Evolutionary conservation across 2,797 vertebrate species (phyloP), one percentile per base, ranked within the genome.

Genomic region (Echiichthys vipera): DNA sequence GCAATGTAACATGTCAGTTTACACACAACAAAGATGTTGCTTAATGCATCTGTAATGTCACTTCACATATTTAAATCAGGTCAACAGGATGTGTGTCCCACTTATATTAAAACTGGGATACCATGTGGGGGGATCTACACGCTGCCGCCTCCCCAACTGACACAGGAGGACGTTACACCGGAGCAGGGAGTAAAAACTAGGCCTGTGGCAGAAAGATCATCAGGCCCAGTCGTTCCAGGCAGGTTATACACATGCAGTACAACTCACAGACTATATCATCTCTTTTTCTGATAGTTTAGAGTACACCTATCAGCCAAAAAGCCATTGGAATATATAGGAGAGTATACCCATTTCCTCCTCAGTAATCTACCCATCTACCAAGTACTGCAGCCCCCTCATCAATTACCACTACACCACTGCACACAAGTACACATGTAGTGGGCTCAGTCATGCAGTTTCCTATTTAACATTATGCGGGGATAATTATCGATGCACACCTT

Each of bases 101-200:
- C 1, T 5, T 27, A 2, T 18, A 36, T 29, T 20, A 72, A 69
- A 40, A 3, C 3, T 5, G 30, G 63, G 39, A 39, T 5, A 0
- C 84, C 69, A 2, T 2, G 0, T 0, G 78, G 83, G 7, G 86
- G 83, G 2, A 40, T 91, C 78, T 89, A 88, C 65, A 71, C 0
- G 22, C 74, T 91, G 24, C 87, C 89, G 0, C 75, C 61, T 15
- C 30, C 10, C 1, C 29, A 29, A 34, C 8, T 5, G 2, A 3
- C 8, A 0, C 4, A 25, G 3, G 49, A 57, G 1, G 27, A n/a
- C 12, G 1, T 5, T 2, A 0, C 54, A 20, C 2, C 0, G 7
- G 39, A 34, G 27, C 2, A 1, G 7, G 25, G 0, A 2, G 12
- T 0, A 1, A 37, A 30, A 25, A 15, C 30, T 1, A 0, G 0